A percentile compares a stretch with the other conserved stretches of the same genome.
Evolutionary conservation across 2,888 invertebrate genomes (phyloP).

Genomic region (Antitype chi): DNA sequence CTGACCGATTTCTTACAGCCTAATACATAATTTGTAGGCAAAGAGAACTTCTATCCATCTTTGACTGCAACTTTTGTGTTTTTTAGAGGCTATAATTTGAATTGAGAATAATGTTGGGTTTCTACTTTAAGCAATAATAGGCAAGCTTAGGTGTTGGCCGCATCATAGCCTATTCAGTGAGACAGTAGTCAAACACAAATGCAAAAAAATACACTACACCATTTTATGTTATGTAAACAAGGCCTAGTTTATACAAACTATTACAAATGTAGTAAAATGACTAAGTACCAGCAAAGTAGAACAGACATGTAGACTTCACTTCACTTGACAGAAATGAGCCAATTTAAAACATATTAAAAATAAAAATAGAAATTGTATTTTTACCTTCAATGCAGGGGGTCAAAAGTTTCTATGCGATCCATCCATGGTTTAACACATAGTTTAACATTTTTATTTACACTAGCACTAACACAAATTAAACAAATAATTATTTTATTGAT

Average conservation of each 20-base stretch:
- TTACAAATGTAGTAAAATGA: constrained; percentile 3
- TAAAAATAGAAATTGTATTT: constrained; percentile 71
- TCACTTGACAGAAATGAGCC: constrained; percentile 1
- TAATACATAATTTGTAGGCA: too few species aligned
- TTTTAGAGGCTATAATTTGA: neutral
- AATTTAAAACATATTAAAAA: neutral
- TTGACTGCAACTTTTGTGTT: neutral
- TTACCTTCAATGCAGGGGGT: constrained; percentile 80
- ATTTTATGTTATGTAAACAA: constrained; percentile 29
- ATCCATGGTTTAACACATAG: constrained; percentile 72
- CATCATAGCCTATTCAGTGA: neutral
- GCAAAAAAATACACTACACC: constrained; percentile 14
- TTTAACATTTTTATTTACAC: constrained; percentile 58
- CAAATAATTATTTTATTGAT: constrained; percentile 1
- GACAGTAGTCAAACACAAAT: neutral
- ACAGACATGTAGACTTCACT: too few species aligned
- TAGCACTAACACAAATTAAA: constrained; percentile 43
- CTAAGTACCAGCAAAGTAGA: constrained; percentile 2
- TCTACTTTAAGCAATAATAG: too few species aligned
- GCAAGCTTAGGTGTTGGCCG: too few species aligned
- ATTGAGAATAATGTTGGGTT: neutral
- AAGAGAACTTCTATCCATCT: neutral
- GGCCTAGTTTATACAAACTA: neutral
- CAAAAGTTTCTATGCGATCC: constrained; percentile 70
- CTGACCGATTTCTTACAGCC: too few species aligned